These are phyloP conservation scores for Formicarius rufipectus DNA, from an alignment of 2,113 vertebrate genomes.

Conservation along the genomic window DNA sequence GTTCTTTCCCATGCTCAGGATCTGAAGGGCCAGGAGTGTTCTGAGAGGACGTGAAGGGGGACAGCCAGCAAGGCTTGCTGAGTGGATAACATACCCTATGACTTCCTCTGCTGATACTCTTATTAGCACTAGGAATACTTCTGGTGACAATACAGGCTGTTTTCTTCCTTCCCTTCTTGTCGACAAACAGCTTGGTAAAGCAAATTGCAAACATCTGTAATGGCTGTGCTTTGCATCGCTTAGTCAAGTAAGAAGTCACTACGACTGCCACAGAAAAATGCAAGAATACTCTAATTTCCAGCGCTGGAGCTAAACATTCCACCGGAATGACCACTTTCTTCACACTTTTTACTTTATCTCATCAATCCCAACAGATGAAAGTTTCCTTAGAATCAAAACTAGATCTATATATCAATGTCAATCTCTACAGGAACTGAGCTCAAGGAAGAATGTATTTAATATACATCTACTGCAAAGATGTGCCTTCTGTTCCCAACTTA, in stretches of 20 bases:
- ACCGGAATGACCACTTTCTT: not conserved
- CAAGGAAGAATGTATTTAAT: constrained; percentile 34
- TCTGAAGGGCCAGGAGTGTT: not conserved
- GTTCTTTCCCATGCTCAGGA: not conserved
- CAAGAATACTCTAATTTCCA: not conserved
- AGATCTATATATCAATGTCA: constrained; percentile 41
- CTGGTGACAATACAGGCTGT: not conserved
- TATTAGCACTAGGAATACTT: not conserved
- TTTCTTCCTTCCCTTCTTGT: not conserved
- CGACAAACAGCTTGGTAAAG: not conserved
- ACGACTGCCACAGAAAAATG: not conserved
- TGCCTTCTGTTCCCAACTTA: constrained; percentile 4
- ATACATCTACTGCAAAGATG: not conserved
- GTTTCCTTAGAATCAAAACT: constrained; percentile 39
- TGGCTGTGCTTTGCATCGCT: not conserved
- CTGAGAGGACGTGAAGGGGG: not conserved
- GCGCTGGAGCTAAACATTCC: not conserved
- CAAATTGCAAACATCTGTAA: not conserved
- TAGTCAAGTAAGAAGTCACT: not conserved
- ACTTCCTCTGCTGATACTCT: not conserved
- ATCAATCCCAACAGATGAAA: constrained; percentile 24
- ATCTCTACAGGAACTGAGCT: constrained; percentile 3
- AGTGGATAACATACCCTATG: not conserved
- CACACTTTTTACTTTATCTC: constrained; percentile 15
- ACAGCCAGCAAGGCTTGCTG: not conserved